These are phyloP conservation scores for Florisuga fusca DNA, from an alignment of 2,797 vertebrate species.

Conservation along the genomic window DNA sequence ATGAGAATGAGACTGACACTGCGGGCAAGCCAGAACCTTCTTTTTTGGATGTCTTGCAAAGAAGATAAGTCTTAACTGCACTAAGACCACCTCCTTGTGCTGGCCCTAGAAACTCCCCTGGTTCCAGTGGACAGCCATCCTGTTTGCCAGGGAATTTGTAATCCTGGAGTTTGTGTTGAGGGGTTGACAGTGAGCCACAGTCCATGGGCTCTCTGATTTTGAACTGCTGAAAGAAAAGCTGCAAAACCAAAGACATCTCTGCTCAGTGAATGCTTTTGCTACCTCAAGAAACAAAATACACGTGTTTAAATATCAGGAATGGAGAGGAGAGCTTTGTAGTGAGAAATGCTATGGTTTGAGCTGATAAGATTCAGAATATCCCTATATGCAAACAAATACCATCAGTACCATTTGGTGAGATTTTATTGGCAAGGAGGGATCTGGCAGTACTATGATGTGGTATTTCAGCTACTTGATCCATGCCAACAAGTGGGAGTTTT, in stretches of 20 bases:
- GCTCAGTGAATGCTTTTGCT: neutral
- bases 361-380: neutral
- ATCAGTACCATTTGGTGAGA: neutral
- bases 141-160: neutral
- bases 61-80: neutral
- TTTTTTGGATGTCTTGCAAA: neutral
- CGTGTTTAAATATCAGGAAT: neutral
- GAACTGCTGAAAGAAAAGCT: neutral
- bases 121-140: neutral
- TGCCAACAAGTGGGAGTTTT: neutral
- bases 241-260: neutral
- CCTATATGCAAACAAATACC: neutral
- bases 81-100: neutral
- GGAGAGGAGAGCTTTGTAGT: neutral
- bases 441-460: neutral
- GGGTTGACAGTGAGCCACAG: neutral
- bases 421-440: neutral
- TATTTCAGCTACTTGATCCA: neutral
- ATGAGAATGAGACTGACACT: neutral
- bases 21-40: neutral
- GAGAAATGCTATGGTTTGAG: neutral
- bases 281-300: neutral
- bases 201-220: neutral
- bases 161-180: neutral
- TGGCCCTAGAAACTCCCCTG: neutral